Conservation (phyloP, 2,888 invertebrate genomes). For the Oxyscelio sp. region DNA sequence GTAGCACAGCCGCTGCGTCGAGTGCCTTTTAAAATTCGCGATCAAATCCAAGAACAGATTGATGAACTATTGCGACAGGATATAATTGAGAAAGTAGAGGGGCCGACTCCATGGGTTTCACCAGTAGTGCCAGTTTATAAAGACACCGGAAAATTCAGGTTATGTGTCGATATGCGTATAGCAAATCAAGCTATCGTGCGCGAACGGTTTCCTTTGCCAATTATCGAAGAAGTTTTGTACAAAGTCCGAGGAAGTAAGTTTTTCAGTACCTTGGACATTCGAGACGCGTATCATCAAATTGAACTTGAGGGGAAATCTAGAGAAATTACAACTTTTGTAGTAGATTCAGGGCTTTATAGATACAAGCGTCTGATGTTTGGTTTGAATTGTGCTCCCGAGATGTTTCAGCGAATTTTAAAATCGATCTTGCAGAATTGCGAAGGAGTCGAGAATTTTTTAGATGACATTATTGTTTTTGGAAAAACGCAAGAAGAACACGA, state of each 20-base stretch:
- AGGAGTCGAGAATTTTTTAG: constrained; percentile 24
- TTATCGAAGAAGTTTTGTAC: too few relatives aligned
- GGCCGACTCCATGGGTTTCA: constrained; percentile 77
- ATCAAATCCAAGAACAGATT: constrained; percentile 72
- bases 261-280: constrained; percentile 79
- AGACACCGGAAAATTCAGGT: constrained; percentile 71
- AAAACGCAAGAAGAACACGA: constrained; percentile 23
- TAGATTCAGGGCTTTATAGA: not conserved
- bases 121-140: constrained; percentile 80
- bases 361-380: constrained; percentile 46
- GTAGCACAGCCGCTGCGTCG: constrained; percentile 61
- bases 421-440: constrained; percentile 10
- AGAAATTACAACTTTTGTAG: constrained; percentile 78
- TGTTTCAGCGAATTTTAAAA: constrained; percentile 24
- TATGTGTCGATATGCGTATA: constrained; percentile 74
- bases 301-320: constrained; percentile 81
- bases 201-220: constrained; percentile 44
- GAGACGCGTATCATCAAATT: constrained; percentile 86
- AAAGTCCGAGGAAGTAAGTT: too few relatives aligned
- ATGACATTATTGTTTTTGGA: constrained; percentile 25
- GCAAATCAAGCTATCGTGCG: constrained; percentile 73
- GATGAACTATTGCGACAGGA: constrained; percentile 59
- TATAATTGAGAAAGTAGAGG: constrained; percentile 18
- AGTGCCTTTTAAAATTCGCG: constrained; percentile 63
- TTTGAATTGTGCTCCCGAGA: constrained; percentile 39